Conservation (phyloP, 37 sponge, comb jelly and placozoan species). For the Hexactinellida sp. region DNA sequence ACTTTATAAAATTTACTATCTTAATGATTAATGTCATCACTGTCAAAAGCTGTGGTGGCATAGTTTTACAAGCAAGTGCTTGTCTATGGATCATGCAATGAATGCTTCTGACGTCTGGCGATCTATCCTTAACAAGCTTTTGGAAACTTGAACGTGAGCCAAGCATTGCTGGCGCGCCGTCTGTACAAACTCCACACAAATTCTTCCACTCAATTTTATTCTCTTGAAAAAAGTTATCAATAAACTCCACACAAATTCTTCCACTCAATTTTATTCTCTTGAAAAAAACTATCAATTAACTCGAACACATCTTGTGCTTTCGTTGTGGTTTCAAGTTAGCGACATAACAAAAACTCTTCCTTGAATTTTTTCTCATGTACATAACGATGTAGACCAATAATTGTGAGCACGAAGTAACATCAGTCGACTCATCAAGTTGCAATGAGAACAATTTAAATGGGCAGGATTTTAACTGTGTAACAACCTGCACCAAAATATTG, state of each 20-base stretch:
- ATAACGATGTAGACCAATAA: conserved; percentile 11
- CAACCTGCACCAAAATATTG: conserved; percentile 14
- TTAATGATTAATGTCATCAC: conserved; percentile 12
- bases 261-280: background rate
- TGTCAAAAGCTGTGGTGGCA: conserved; percentile 5
- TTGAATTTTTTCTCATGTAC: background rate
- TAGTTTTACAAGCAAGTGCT: conserved; percentile 15
- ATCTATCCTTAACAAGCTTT: conserved; percentile 15
- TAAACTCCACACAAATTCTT: background rate
- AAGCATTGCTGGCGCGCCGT: conserved; percentile 12
- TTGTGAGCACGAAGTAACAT: conserved; percentile 3
- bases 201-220: conserved; percentile 11
- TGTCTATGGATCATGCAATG: conserved; percentile 15
- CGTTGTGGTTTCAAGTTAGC: conserved; percentile 5
- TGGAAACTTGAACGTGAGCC: conserved; percentile 9
- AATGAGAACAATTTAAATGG: background rate
- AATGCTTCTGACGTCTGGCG: background rate
- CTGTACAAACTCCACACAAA: conserved; percentile 9
- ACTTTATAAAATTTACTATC: background rate
- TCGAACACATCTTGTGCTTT: conserved; percentile 17
- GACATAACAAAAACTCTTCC: conserved; percentile 15
- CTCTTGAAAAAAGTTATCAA: conserved; percentile 16
- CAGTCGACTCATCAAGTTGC: background rate
- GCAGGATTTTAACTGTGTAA: conserved; percentile 2
- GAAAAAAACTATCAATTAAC: background rate